Base-by-base conservation (phyloP, 1,140 invertebrate species). In the Adoxophyes honmai region DNA sequence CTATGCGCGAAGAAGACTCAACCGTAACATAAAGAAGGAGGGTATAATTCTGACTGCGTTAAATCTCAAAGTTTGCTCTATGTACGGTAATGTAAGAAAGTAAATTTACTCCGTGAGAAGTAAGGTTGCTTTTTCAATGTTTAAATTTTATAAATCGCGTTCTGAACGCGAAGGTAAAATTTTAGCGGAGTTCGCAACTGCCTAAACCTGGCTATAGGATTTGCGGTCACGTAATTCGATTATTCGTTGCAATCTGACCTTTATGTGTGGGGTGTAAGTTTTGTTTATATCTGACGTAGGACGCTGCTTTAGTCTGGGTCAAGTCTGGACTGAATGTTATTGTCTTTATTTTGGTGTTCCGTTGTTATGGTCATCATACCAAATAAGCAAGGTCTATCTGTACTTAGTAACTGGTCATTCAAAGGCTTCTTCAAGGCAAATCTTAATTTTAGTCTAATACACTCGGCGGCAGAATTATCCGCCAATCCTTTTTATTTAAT, bases 11-110 rank as follows among this genome's bases (percentile, higher is more conserved):
- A 34, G 7, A 0, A 70, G 67, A 62, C 13, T 16, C 33, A 64
- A 75, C 70, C 52, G 59, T 79, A 73, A 58, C 0, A 5, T 5
- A 1, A 4, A 1, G 0, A 8, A 0, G 0, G 11, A 48, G 3
- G 16, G 4, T 33, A n/a, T 7, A 11, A 6, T 15, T 28, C 7
- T 7, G 16, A 4, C 21, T 28, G 10, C 6, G 10, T 11, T 21
- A 1, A 48, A 33, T 48, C 16, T 48, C 4, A 1, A 33, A 14
- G 21, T 11, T 48, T 48, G 42, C 42, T 16, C 10, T 21, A 48
- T 6, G 21, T 28, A 28, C 21, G 2, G 2, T 18, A 48, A 11
- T 48, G n/a, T 11, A n/a, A 11, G 10, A 33, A 48, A 48, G 7
- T 28, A 11, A 21, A 18, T 21, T 48, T 33, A 21, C n/a, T 28